A percentile compares a stretch with the other conserved stretches of the same genome.
These are phyloP conservation scores for Macrotus californicus DNA, from an alignment of 2,113 vertebrate genomes.

Conservation along the genomic window DNA sequence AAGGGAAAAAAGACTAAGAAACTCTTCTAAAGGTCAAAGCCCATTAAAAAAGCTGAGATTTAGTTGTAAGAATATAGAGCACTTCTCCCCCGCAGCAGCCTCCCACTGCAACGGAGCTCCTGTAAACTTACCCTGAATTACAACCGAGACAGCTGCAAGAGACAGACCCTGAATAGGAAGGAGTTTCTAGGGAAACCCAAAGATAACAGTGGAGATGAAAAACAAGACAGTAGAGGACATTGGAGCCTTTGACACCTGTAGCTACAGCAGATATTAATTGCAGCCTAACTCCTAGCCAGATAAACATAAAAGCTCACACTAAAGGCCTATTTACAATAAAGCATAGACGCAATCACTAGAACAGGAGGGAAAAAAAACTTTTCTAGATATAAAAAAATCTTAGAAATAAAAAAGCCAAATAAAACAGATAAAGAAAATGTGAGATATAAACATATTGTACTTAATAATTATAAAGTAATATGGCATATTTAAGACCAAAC, in stretches of 20 bases:
- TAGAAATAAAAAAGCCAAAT: not conserved
- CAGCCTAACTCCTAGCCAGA: not conserved
- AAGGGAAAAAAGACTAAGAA: not conserved
- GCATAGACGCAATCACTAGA: not conserved
- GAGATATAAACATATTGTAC: not conserved
- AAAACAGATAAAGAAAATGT: not conserved
- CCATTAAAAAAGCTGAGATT: not conserved
- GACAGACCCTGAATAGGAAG: not conserved
- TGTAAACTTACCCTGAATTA: not conserved
- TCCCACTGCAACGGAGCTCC: not conserved
- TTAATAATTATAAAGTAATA: not conserved
- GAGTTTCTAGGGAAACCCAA: not conserved
- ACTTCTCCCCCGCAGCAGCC: not conserved
- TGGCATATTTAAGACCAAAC: not conserved
- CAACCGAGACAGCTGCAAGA: not conserved
- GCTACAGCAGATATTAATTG: not conserved
- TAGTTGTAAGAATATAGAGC: not conserved
- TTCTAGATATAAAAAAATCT: not conserved
- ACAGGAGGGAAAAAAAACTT: not conserved
- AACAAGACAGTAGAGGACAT: not conserved
- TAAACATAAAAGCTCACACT: not conserved
- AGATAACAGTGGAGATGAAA: not conserved
- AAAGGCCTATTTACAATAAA: not conserved
- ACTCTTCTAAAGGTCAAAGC: not conserved
- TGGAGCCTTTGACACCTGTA: not conserved